A percentile compares a stretch with the other conserved stretches of the same genome.
Evolutionary conservation across 2,113 vertebrate genomes (phyloP).

Genomic region (Terrapene triunguis): DNA sequence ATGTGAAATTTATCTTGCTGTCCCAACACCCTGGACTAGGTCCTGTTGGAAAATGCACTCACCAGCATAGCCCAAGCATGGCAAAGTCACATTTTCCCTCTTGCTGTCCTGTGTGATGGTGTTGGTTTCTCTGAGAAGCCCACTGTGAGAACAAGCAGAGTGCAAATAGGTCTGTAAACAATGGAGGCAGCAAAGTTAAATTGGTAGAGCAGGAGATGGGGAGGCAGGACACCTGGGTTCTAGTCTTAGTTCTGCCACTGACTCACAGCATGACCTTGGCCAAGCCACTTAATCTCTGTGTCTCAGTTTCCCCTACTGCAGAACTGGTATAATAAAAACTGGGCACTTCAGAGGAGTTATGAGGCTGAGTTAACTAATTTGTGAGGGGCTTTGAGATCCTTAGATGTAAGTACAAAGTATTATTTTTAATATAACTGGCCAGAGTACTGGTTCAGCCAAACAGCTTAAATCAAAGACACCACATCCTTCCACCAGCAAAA

Average conservation of each 20-base stretch:
- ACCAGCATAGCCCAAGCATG: not conserved
- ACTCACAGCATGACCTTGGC: accelerated
- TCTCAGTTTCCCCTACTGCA: not conserved
- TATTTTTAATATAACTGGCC: not conserved
- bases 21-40: not conserved
- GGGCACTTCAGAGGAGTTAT: not conserved
- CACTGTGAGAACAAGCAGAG: not conserved
- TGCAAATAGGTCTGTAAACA: not conserved
- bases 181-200: not conserved
- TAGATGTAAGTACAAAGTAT: not conserved
- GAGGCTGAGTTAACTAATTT: not conserved
- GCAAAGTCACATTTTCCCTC: not conserved
- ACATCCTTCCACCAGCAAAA: no score
- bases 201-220: not conserved
- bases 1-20: not conserved
- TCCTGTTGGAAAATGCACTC: not conserved
- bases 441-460: no score
- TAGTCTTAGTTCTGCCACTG: no score
- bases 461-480: no score
- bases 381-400: not conserved
- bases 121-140: not conserved
- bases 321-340: not conserved
- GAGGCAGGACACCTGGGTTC: not conserved
- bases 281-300: not conserved
- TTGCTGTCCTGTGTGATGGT: not conserved